Base-by-base conservation (phyloP, 2,113 vertebrate genomes). In the Alaudala cheleensis region DNA sequence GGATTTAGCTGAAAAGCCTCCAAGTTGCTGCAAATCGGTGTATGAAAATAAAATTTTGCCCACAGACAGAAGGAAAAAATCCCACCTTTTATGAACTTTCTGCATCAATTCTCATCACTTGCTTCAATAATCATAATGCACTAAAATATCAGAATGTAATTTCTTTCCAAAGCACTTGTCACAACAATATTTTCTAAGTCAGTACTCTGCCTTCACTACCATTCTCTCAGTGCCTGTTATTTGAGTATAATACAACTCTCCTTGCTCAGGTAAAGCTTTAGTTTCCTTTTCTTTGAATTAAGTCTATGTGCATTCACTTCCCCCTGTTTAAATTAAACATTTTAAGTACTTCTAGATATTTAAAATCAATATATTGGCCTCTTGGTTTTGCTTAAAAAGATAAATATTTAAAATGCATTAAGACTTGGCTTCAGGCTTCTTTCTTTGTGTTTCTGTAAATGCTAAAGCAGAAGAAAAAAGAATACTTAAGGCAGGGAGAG, bases 391-490 rank as follows among this genome's bases (percentile, higher is more conserved):
- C 86, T 92, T 93, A 79, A 95, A 92, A 97, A 77, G 93, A 79
- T 61, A 96, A 96, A 95, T 95, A 93, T 96, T 96, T 95, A 95
- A 91, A 95, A 91, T 81, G 24, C 85, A 94, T 93, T 93, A 93
- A 92, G 69, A 71, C 69, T 93, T 96, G 87, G 81, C 86, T 88
- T 95, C 76, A 86, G 86, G 54, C 62, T 88, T 87, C 66, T 88
- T 93, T 95, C 61, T 94, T 95, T 93, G 71, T 90, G 39, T 80
- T 96, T 93, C 93, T 79, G 69, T 94, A 92, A 92, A 91, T 74
- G 73, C 56, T 91, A 71, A 92, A 94, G 86, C 39, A 66, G 67
- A 44, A 77, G 31, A 84, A 71, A 69, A 93, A 70, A 76, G 39
- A 94, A 70, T 76, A 72, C 77, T 93, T 90, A 91, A 87, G 50